Percentiles rank a stretch among this genome's conserved stretches.
phyloP scores from a whole-genome alignment of 2,113 vertebrate genomes.

The Passer montanus region DNA sequence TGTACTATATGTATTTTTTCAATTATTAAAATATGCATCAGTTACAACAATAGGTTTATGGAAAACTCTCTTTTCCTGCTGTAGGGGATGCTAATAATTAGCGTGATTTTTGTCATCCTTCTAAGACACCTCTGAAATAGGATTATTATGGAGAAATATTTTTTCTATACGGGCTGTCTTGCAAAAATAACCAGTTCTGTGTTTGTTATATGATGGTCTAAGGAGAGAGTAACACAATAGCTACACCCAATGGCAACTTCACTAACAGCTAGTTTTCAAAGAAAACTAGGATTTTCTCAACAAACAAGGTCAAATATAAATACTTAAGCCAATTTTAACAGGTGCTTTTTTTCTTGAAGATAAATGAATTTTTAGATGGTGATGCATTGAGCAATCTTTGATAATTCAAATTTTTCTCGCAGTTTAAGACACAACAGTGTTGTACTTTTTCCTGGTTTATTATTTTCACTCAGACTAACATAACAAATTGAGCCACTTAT shows the following conservation, averaged over 20 bases:
- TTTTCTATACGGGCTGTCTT: neutral
- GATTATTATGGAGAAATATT: neutral
- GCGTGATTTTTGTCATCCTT: conserved; percentile 3
- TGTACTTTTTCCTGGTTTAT: neutral
- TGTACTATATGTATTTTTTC: neutral
- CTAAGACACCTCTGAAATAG: neutral
- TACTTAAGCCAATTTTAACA: neutral
- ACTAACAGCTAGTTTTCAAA: conserved; percentile 2
- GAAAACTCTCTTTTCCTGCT: neutral
- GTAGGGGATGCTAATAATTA: conserved; percentile 19
- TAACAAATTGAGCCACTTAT: neutral
- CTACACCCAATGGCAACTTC: conserved; percentile 60
- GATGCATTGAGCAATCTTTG: neutral
- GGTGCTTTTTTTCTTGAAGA: neutral
- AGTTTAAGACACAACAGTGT: neutral
- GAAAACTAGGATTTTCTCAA: neutral
- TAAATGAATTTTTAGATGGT: neutral
- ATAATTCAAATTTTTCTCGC: neutral
- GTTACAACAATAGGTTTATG: neutral
- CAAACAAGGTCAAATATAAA: neutral
- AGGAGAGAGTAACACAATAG: conserved; percentile 32
- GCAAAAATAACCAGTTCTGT: neutral
- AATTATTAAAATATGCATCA: neutral
- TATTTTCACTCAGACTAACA: neutral
- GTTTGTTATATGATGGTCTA: neutral